phyloP scores from a whole-genome alignment of 2,888 invertebrate genomes.

The Sipha maydis region DNA sequence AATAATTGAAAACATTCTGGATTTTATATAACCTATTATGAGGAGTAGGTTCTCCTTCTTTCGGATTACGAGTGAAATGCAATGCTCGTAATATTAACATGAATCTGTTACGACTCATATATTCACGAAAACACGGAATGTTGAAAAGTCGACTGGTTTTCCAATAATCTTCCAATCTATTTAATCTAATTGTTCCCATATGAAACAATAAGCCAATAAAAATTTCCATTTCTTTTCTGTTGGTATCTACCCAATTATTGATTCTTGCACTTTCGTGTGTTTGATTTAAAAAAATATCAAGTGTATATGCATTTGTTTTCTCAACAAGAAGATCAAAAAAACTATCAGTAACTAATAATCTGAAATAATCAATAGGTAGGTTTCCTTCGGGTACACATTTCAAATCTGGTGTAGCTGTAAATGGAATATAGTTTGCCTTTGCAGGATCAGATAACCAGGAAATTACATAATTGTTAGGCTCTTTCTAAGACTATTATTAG shows the following conservation, averaged over 20 bases:
- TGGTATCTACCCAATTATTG: slow-evolving; percentile 24
- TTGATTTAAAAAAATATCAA: slow-evolving; percentile 27
- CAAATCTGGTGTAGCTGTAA: slow-evolving; percentile 33
- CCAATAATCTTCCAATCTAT: no score
- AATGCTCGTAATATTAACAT: no score
- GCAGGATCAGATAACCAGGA: slow-evolving; percentile 21
- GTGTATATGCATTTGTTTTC: slow-evolving; percentile 26
- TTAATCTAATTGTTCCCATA: slow-evolving; percentile 36
- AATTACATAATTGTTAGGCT: neutral
- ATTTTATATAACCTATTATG: no score
- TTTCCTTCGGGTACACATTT: slow-evolving; percentile 4
- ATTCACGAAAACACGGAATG: slow-evolving; percentile 26
- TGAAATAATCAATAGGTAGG: slow-evolving; percentile 38
- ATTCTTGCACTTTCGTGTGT: neutral
- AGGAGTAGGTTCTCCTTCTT: no score
- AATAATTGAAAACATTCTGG: no score
- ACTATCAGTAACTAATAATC: slow-evolving; percentile 6
- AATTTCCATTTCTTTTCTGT: slow-evolving; percentile 14
- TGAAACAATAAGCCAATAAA: slow-evolving; percentile 47
- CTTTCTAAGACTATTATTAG: neutral
- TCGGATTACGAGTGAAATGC: no score
- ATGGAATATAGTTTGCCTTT: slow-evolving; percentile 17
- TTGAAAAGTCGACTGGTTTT: slow-evolving; percentile 41
- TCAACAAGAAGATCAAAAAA: slow-evolving; percentile 39
- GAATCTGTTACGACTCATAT: neutral